phyloP scores from a whole-genome alignment of 2,113 vertebrate species.

The Hiodon tergisus region DNA sequence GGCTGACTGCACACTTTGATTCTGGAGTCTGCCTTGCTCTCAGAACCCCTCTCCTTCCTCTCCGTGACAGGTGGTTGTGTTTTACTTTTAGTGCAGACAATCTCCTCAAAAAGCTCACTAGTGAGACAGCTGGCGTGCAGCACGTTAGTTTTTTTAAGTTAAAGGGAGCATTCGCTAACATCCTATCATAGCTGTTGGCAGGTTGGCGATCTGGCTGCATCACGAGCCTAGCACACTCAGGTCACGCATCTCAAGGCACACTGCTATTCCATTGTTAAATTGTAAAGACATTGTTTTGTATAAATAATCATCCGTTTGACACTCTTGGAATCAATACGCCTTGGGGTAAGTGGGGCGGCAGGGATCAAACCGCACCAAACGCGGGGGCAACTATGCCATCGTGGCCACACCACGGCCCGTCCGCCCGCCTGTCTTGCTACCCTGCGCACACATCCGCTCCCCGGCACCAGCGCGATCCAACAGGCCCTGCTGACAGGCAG shows the following conservation, averaged over 20 bases:
- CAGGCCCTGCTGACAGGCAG: constrained; percentile 38
- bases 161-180: too few relatives aligned
- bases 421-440: constrained; percentile 25
- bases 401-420: too few relatives aligned
- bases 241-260: neutral
- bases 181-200: neutral
- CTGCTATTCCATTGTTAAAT: too few relatives aligned
- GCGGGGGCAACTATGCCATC: too few relatives aligned
- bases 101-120: neutral
- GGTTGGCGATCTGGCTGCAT: neutral
- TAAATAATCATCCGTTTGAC: neutral
- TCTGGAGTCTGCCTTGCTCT: constrained; percentile 27
- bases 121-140: neutral
- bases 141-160: neutral
- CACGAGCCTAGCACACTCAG: neutral
- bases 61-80: constrained; percentile 54
- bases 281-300: neutral
- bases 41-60: constrained; percentile 42
- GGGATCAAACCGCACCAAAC: constrained; percentile 1
- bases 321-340: neutral
- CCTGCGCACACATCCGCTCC: neutral
- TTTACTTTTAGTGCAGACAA: constrained; percentile 48
- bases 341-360: constrained; percentile 15
- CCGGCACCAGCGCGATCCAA: constrained; percentile 22
- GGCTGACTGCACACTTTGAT: constrained; percentile 51